Base-by-base conservation (phyloP, 64 coral and sea anemone species). In the Acropora yongei region DNA sequence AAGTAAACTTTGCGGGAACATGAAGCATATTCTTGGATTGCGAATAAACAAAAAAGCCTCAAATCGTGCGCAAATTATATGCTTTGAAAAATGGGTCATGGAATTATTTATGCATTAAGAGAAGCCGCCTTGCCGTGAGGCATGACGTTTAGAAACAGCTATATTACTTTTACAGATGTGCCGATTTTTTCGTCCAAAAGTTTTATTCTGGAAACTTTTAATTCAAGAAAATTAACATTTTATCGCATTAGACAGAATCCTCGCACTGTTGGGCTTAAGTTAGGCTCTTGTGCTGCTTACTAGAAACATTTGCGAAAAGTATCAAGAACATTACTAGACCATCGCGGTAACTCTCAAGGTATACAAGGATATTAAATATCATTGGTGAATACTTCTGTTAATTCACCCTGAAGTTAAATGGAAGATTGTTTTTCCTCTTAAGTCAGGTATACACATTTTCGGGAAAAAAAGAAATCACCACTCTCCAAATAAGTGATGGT, bases 101-200 rank as follows among this genome's bases (percentile, higher is more conserved):
- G 44, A 47, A 85, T 85, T 85, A 71, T 46, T 45, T n/a, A 7
- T 18, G 68, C 44, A 85, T 85, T 85, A 85, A 85, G 47, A 20
- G 17, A 85, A 71, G 43, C 44, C 82, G 65, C 10, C 51, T 5
- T 84, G 80, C 80, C 80, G 82, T 85, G 82, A 85, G 63, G 63
- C 44, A 63, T 63, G 57, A 44, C 65, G 61, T 44, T 65, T 20
- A 44, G 44, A 49, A 30, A 68, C 82, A 85, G 71, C 10, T 0
- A 10, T 85, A 85, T 85, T 85, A 85, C 61, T 85, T 85, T 85
- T 85, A 71, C 82, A 85, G 82, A 85, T 85, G 82, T 85, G 65
- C 44, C 82, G 63, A 44, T 48, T 46, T 30, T 49, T 71, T 4
- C 17, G 39, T 8, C 41, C 7, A 8, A 48, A 69, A 85, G 49